Conservation (phyloP, 2,113 vertebrate species). For the Phasianus colchicus region DNA sequence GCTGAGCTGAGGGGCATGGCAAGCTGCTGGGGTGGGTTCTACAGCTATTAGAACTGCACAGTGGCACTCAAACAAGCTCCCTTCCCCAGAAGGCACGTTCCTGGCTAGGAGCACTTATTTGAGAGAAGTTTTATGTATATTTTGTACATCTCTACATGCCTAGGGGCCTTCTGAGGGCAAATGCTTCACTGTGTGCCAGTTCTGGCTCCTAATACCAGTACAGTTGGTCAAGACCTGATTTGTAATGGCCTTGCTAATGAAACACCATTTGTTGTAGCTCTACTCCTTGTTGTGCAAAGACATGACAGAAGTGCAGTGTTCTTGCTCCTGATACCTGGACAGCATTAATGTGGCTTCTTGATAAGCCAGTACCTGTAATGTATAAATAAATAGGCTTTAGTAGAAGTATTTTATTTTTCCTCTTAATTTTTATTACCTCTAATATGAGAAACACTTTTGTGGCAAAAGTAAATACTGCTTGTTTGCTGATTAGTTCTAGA, state of each 20-base stretch:
- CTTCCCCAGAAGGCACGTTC: background rate
- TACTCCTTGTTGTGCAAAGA: background rate
- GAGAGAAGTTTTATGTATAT: background rate
- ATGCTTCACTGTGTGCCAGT: background rate
- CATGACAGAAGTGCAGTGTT: background rate
- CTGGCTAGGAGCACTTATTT: background rate
- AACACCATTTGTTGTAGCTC: background rate
- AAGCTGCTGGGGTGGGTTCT: background rate
- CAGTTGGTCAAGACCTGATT: background rate
- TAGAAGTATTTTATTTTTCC: background rate
- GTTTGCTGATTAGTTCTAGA: background rate
- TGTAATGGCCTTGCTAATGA: background rate
- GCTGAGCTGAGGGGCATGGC: background rate
- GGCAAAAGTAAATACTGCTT: background rate
- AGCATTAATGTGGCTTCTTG: background rate
- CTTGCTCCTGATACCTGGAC: background rate
- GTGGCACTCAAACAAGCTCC: background rate
- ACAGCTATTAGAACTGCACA: background rate
- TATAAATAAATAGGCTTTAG: background rate
- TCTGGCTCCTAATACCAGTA: background rate
- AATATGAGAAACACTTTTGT: background rate
- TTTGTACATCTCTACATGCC: background rate
- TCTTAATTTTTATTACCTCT: background rate
- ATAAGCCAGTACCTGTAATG: background rate
- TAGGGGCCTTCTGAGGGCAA: background rate